These are phyloP conservation scores for Alloplasta piceator DNA, from an alignment of 2,888 invertebrate species.

Conservation along the genomic window DNA sequence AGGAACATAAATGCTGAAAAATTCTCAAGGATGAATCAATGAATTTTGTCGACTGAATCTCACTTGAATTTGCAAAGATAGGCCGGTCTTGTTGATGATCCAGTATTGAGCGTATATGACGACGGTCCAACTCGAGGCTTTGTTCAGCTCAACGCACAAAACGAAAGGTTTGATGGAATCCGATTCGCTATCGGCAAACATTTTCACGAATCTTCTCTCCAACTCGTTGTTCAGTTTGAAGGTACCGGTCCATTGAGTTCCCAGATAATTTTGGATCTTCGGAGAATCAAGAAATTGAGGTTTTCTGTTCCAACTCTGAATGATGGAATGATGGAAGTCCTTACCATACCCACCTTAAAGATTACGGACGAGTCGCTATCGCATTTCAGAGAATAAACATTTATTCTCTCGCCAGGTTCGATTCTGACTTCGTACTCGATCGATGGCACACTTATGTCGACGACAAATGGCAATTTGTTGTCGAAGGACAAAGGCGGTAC, in stretches of 20 bases:
- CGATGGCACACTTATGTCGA: slow-evolving; percentile 85
- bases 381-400: slow-evolving; percentile 88
- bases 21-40: no score
- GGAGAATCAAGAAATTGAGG: slow-evolving; percentile 55
- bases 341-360: slow-evolving; percentile 80
- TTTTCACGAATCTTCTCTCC: slow-evolving; percentile 86
- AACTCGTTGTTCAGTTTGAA: slow-evolving; percentile 88
- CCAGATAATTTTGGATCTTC: slow-evolving; percentile 87
- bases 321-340: neutral
- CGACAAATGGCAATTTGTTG: slow-evolving; percentile 90
- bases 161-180: slow-evolving; percentile 87
- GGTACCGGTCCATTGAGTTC: slow-evolving; percentile 88
- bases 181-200: slow-evolving; percentile 88
- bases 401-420: slow-evolving; percentile 89
- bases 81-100: slow-evolving; percentile 94
- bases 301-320: no score
- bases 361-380: slow-evolving; percentile 85
- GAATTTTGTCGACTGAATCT: no score
- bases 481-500: slow-evolving; percentile 90
- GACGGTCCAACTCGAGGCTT: slow-evolving; percentile 87
- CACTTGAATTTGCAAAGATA: slow-evolving; percentile 92
- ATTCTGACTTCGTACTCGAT: slow-evolving; percentile 85
- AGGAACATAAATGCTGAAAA: no score
- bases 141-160: slow-evolving; percentile 88
- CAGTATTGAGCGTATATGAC: slow-evolving; percentile 92